phyloP scores from a whole-genome alignment of 1,140 invertebrate genomes.

The Drosophila cardini region DNA sequence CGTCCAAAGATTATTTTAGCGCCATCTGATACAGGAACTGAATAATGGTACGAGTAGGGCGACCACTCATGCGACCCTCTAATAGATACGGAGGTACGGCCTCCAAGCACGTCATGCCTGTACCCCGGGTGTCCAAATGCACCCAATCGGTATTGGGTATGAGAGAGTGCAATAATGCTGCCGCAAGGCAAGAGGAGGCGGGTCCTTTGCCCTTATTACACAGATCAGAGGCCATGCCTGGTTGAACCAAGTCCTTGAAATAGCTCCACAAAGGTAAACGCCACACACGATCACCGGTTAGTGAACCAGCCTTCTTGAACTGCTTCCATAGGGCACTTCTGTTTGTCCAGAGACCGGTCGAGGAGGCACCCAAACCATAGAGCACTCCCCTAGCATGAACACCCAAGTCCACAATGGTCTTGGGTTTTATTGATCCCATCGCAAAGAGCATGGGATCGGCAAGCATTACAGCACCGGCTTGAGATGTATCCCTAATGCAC shows the following conservation, averaged over 20 bases:
- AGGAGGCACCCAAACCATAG: constrained; percentile 88
- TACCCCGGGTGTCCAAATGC: constrained; percentile 90
- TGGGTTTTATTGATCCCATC: constrained; percentile 86
- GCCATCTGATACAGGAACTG: constrained; percentile 86
- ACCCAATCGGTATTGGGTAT: constrained; percentile 87
- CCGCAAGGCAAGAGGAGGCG: constrained; percentile 87
- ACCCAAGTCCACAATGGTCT: constrained; percentile 90
- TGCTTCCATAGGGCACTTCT: constrained; percentile 87
- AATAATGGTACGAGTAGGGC: constrained; percentile 87
- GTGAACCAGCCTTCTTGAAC: constrained; percentile 87
- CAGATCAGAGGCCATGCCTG: constrained; percentile 85
- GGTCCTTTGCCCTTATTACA: constrained; percentile 86
- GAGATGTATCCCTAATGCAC: constrained; percentile 92
- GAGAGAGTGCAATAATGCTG: constrained; percentile 87
- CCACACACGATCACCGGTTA: constrained; percentile 95
- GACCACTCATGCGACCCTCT: constrained; percentile 86
- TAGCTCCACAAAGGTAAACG: constrained; percentile 93
- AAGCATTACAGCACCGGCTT: constrained; percentile 93
- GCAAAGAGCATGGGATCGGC: constrained; percentile 95
- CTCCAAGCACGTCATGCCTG: constrained; percentile 86
- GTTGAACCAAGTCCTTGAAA: constrained; percentile 89
- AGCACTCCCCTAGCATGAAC: constrained; percentile 86
- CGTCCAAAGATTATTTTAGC: constrained; percentile 61
- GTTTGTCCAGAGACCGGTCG: constrained; percentile 92
- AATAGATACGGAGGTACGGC: constrained; percentile 87